Conservation (phyloP, 2,113 vertebrate species). For the Nipponia nippon region DNA sequence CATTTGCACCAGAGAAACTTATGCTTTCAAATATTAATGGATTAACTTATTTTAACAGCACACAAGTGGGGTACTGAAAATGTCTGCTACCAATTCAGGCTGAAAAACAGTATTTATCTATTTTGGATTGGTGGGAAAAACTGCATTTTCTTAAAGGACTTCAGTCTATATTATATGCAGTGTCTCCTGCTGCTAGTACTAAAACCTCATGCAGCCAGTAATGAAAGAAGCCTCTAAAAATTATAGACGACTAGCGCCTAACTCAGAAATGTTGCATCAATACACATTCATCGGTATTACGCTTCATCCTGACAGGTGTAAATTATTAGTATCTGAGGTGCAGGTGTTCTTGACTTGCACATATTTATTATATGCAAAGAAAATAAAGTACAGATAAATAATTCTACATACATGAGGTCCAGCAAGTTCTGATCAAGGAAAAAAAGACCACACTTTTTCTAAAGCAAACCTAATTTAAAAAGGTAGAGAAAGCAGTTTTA, state of each 20-base stretch:
- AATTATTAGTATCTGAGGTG: background rate
- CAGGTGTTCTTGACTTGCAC: background rate
- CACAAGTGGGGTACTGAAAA: background rate
- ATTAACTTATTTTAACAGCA: background rate
- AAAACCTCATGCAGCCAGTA: background rate
- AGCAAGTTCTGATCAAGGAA: background rate
- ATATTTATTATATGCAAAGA: background rate
- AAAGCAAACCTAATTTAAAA: background rate
- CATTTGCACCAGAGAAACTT: background rate
- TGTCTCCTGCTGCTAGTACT: background rate
- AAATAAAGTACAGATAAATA: background rate
- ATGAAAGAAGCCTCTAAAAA: background rate
- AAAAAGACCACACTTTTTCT: background rate
- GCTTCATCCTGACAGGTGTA: background rate
- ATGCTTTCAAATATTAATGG: background rate
- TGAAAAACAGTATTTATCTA: background rate
- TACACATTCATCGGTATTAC: background rate
- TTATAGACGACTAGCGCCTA: background rate
- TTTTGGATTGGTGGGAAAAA: background rate
- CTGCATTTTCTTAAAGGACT: background rate
- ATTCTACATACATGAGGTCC: background rate
- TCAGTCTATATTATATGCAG: background rate
- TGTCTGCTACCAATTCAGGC: background rate
- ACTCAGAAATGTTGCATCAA: background rate
- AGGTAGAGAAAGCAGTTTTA: background rate